These are phyloP conservation scores for Chrysopilus asiliformis DNA, from an alignment of 2,888 invertebrate genomes.

Conservation along the genomic window DNA sequence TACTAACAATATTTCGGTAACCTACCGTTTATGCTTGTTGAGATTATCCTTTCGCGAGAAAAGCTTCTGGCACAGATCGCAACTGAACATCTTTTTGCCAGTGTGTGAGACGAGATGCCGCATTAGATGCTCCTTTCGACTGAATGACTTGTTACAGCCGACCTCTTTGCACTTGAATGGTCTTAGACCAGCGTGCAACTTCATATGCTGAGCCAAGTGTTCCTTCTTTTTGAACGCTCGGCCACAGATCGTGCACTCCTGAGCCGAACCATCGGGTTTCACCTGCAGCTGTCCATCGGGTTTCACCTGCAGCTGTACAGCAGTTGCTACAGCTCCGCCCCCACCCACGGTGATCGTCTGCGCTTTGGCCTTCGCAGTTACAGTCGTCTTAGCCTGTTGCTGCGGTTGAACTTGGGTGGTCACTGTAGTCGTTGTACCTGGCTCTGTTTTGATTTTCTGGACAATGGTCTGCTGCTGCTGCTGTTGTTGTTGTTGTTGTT, in stretches of 20 bases:
- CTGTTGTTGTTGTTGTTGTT: conserved; percentile 19
- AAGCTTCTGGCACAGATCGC: conserved; percentile 45
- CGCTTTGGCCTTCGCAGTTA: conserved; percentile 8
- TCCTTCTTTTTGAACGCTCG: conserved; percentile 55
- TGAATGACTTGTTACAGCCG: conserved; percentile 49
- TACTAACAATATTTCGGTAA: background rate
- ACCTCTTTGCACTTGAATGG: conserved; percentile 49
- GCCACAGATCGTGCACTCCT: conserved; percentile 44
- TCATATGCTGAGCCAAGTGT: conserved; percentile 53
- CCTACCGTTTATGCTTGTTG: conserved; percentile 33
- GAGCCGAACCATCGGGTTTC: background rate
- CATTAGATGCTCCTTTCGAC: conserved; percentile 53
- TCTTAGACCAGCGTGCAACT: conserved; percentile 50
- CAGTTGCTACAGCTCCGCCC: conserved; percentile 4
- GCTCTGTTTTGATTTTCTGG: conserved; percentile 21
- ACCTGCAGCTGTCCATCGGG: conserved; percentile 8
- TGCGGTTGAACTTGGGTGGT: too few relatives aligned
- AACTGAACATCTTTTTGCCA: conserved; percentile 51
- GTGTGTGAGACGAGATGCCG: conserved; percentile 54
- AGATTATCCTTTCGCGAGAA: conserved; percentile 38
- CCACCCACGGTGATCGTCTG: conserved; percentile 5
- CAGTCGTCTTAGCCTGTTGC: too few relatives aligned
- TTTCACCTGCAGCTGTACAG: conserved; percentile 10
- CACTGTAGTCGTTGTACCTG: conserved; percentile 10
- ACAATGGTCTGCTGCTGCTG: conserved; percentile 20